phyloP scores from a whole-genome alignment of 2,888 invertebrate species.

The Spodoptera exigua region DNA sequence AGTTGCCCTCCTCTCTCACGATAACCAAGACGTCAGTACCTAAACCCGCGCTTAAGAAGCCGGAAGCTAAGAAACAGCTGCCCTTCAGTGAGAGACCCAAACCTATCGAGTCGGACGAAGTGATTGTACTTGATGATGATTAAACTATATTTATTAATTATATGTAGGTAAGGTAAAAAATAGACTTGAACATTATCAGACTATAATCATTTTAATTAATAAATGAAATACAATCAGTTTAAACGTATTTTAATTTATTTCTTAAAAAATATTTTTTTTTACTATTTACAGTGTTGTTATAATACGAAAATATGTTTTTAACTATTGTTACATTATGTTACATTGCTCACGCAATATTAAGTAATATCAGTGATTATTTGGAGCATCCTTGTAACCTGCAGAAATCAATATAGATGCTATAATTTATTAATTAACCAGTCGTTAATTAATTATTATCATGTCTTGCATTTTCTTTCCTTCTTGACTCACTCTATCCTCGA shows the following conservation, averaged over 20 bases:
- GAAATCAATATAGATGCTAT: conserved; percentile 23
- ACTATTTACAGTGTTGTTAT: conserved; percentile 57
- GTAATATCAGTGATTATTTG: conserved; percentile 31
- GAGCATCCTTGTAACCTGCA: conserved; percentile 7
- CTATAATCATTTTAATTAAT: conserved; percentile 29
- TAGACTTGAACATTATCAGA: conserved; percentile 16
- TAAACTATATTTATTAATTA: conserved; percentile 53
- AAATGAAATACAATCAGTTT: conserved; percentile 47
- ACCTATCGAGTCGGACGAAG: conserved; percentile 79
- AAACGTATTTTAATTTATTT: conserved; percentile 58
- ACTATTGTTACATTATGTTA: conserved; percentile 30
- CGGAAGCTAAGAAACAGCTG: conserved; percentile 76
- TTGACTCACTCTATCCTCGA: not conserved
- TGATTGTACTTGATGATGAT: conserved; percentile 86
- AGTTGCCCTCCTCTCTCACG: conserved; percentile 86
- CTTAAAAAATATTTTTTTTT: conserved; percentile 60
- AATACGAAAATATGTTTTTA: conserved; percentile 34
- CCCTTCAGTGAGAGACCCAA: conserved; percentile 74
- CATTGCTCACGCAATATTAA: conserved; percentile 22
- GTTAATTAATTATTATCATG: not conserved
- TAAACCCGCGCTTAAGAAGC: conserved; percentile 70
- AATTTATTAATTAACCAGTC: conserved; percentile 11
- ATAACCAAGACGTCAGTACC: conserved; percentile 82
- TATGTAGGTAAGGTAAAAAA: conserved; percentile 14
- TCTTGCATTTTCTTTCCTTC: conserved; percentile 14